These are phyloP conservation scores for Theretra japonica DNA, from an alignment of 2,888 invertebrate genomes.

Conservation along the genomic window DNA sequence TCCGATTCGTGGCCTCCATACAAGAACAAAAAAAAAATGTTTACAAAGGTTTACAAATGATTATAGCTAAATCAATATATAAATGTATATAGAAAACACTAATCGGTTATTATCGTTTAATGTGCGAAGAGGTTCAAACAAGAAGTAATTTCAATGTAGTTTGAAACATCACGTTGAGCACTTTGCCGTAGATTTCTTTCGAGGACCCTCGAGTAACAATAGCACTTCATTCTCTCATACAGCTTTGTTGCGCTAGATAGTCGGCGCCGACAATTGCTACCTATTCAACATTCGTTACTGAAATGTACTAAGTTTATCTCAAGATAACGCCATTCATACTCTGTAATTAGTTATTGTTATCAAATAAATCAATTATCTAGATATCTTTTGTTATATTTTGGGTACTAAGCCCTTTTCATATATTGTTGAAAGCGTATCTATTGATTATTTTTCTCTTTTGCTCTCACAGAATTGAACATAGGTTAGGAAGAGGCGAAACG, in stretches of 20 bases:
- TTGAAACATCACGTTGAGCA: conserved; percentile 53
- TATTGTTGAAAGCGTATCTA: background rate
- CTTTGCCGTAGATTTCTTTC: conserved; percentile 61
- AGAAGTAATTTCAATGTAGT: conserved; percentile 57
- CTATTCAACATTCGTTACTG: conserved; percentile 63
- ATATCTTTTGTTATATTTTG: background rate
- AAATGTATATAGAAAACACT: too few relatives aligned
- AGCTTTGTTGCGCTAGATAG: conserved; percentile 57
- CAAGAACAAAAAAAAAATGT: too few relatives aligned
- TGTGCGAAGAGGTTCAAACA: conserved; percentile 37
- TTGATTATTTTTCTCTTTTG: background rate
- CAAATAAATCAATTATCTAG: conserved; percentile 7
- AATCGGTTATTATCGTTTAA: background rate
- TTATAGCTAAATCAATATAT: too few relatives aligned
- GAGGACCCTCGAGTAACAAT: conserved; percentile 55
- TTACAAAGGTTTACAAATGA: too few relatives aligned
- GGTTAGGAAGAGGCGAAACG: background rate
- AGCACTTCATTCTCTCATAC: conserved; percentile 66
- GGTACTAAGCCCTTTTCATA: background rate
- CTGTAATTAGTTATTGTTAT: background rate
- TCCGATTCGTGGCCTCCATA: too few relatives aligned
- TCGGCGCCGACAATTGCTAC: conserved; percentile 60
- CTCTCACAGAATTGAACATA: background rate
- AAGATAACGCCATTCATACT: conserved; percentile 22
- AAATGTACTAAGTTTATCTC: conserved; percentile 41